phyloP scores from a whole-genome alignment of 2,113 vertebrate species.

The Anoplopoma fimbria region DNA sequence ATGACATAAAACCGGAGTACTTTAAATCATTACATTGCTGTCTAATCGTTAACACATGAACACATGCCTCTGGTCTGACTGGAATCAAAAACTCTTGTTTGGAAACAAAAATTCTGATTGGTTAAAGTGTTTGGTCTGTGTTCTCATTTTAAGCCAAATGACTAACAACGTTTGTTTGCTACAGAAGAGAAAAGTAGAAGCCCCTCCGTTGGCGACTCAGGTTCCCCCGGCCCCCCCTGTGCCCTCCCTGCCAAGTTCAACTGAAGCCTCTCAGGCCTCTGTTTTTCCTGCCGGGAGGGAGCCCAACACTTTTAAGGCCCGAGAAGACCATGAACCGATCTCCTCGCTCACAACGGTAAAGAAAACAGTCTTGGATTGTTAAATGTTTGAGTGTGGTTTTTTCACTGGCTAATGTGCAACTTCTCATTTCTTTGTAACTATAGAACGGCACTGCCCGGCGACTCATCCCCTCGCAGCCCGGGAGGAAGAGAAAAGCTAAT shows the following conservation, averaged over 20 bases:
- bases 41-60: background rate
- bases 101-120: background rate
- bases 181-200: slow-evolving; percentile 93
- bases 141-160: slow-evolving; percentile 2
- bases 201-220: slow-evolving; percentile 85
- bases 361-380: background rate
- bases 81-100: background rate
- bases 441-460: slow-evolving; percentile 91
- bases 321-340: slow-evolving; percentile 83
- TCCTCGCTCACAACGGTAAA: slow-evolving; percentile 80
- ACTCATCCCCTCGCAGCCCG: slow-evolving; percentile 86
- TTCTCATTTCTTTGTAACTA: background rate
- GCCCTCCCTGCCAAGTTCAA: slow-evolving; percentile 81
- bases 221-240: slow-evolving; percentile 86
- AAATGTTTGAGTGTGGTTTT: background rate
- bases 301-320: slow-evolving; percentile 80
- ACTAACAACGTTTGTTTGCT: slow-evolving; percentile 58
- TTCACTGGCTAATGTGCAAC: background rate
- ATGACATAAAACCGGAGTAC: background rate
- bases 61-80: slow-evolving; percentile 24
- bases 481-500: slow-evolving; percentile 92
- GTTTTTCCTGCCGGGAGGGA: slow-evolving; percentile 87
- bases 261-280: slow-evolving; percentile 87
- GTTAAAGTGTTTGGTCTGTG: background rate
- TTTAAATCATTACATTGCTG: slow-evolving; percentile 5